Base-by-base conservation (phyloP, 2,888 invertebrate species). In the Drosophila percnosoma region DNA sequence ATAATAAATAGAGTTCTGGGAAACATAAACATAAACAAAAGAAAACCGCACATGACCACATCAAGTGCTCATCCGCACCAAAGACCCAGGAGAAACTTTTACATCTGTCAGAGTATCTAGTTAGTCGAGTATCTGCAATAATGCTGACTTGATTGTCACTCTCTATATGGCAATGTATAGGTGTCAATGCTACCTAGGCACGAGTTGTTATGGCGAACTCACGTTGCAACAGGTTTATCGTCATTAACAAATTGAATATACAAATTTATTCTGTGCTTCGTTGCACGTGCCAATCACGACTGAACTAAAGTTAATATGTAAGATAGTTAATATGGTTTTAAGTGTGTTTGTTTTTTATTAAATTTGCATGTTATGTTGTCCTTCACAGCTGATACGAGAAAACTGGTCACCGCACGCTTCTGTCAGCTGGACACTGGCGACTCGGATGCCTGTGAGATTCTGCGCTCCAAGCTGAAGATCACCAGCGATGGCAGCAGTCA, bases 391-490 rank as follows among this genome's bases (percentile, higher is more conserved):
- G 73, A 80, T 5, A 82, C 83, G 31, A 75, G 68, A 21, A 79
- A 86, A 72, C 71, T 91, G 73, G 91, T 92, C 0, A 92, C 92
- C 2, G 92, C 92, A 1, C 89, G 93, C 48, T 92, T 92, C 64
- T 93, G 93, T 67, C 93, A 93, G 76, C 82, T 93, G 57, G 91
- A 92, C 69, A 91, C 92, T 2, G 91, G 89, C 0, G 91, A 92
- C 27, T 91, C 93, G 49, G 88, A 93, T 80, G 91, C 93, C 27
- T 93, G 93, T 40, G 77, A 86, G 13, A 92, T 93, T 38, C 64
- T 92, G 36, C 83, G 89, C 18, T 83, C 79, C 24, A 92, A 92
- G 74, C 69, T 92, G 62, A 66, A 72, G 15, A 75, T 85, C 24
- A 73, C 70, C 6, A 73, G 51, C 24, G 63, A 75, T 10, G 61